Evolutionary conservation across 1,140 invertebrate species (phyloP), one percentile per base, ranked within the genome.

Genomic region (Penaeus indicus): DNA sequence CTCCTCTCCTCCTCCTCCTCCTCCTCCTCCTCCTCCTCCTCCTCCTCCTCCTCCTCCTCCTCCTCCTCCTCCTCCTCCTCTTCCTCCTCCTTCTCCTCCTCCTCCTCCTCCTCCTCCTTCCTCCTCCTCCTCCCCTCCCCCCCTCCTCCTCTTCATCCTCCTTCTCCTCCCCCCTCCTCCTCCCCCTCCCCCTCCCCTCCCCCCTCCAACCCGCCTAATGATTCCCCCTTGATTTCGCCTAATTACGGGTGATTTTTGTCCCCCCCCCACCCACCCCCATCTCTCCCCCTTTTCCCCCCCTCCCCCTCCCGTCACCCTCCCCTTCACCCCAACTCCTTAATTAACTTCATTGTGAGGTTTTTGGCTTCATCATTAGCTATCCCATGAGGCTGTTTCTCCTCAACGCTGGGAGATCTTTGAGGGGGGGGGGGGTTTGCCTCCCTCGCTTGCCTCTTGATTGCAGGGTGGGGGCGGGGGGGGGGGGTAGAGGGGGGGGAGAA

Each of bases 401-500:
- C 72, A 8, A 5, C 72, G 8, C 42, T 13, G 0, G 4, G 8
- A 21, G 0, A 4, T 32, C 21, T 22, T 22, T 7, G 3, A 2
- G 38, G 1, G 38, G 4, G 72, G 2, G 0, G 18, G 8, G 3
- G 75, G 32, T 78, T 78, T 78, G 75, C 27, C n/a, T 82, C 25
- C 11, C 11, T 63, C 62, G 25, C 22, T 22, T 72, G 69, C n/a
- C 69, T 72, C 69, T 0, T 72, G 25, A 72, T 32, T 25, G 25
- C 69, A 42, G 2, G 4, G 38, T 4, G 7, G 4, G 38, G 38
- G 38, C 1, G 27, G 13, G 32, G 60, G 32, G 47, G 38, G 32
- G 67, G 38, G 38, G 38, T 47, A 81, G 79, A 60, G 79, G 62
- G 79, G 62, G 42, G 62, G 42, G 61, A 22, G 62, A 79, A 42